Evolutionary conservation across 2,888 invertebrate species (phyloP).

Genomic region (Drosophila differens): DNA sequence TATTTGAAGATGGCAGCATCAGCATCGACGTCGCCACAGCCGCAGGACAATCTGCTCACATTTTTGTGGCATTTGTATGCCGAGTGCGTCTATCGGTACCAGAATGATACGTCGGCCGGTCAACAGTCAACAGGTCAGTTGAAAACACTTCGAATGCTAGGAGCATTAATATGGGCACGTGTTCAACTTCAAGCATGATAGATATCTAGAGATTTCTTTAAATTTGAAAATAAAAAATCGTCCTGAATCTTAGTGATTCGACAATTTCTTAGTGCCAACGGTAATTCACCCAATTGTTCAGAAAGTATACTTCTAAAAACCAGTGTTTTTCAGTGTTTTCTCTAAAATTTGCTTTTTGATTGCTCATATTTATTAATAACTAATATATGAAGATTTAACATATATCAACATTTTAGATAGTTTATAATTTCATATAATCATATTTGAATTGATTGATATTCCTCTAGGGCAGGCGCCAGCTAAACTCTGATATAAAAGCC

Average conservation of each 20-base stretch:
- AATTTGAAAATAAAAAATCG: not conserved
- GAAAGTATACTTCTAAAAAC: not conserved
- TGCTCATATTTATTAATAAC: not conserved
- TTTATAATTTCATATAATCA: too few relatives aligned
- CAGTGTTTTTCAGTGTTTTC: not conserved
- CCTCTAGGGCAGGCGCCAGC: too few relatives aligned
- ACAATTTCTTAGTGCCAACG: not conserved
- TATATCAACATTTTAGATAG: too few relatives aligned
- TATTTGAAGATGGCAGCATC: constrained; percentile 21
- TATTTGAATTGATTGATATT: too few relatives aligned
- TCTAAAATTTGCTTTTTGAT: too few relatives aligned
- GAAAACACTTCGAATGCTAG: not conserved
- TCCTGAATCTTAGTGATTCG: not conserved
- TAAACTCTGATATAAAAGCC: too few relatives aligned
- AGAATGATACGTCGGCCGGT: constrained; percentile 66
- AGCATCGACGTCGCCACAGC: constrained; percentile 16
- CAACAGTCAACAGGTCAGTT: constrained; percentile 57
- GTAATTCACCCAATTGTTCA: not conserved
- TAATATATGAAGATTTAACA: too few relatives aligned
- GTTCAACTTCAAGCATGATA: not conserved
- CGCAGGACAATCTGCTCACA: constrained; percentile 64
- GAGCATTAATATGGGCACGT: not conserved
- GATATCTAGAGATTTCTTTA: not conserved
- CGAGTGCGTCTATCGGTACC: constrained; percentile 80
- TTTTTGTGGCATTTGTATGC: constrained; percentile 80